Evolutionary conservation across 2,797 vertebrate species (phyloP), one percentile per base, ranked within the genome.

Genomic region (Yasuhikotakia modesta): DNA sequence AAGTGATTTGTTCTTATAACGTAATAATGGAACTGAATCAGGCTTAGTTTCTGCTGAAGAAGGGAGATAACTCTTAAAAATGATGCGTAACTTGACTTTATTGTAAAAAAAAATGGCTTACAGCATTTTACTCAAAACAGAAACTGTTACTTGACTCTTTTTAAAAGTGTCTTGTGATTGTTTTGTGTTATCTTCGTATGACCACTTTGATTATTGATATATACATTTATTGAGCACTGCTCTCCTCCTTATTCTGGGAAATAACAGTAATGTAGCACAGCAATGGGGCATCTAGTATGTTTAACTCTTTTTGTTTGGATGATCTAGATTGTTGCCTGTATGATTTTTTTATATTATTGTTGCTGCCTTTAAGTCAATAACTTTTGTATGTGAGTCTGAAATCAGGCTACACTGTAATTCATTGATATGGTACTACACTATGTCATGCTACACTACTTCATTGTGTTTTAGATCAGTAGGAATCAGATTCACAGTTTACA

Each of bases 381-480:
- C 8, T 30, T 68, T 76, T 8, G 48, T 43, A 8, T 45, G 17
- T 45, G 24, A 30, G 35, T 22, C 63, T 67, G 5, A 19, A 30
- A 13, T 48, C 19, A 30, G 6, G n/a, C 57, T 27, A 35, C 21
- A 55, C 48, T 22, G 11, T 43, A 24, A 43, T 27, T 30, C 0
- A 11, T 67, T 46, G 53, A 2, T n/a, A 46, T 58, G 13, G 3
- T 1, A 22, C 27, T 74, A 53, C 39, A 52, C 22, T 11, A 7
- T 61, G 58, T 55, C 19, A n/a, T n/a, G n/a, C n/a, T n/a, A n/a
- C n/a, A n/a, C n/a, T n/a, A 64, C 32, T 75, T 63, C 32, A 21
- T 2, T 11, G n/a, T 76, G 52, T 58, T 76, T 57, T 35, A 22
- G 7, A 46, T 43, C 19, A 75, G 61, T 45, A 24, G 48, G 55